Percentiles rank a stretch among this genome's conserved stretches.
Evolutionary conservation across 1,140 invertebrate species (phyloP).

Genomic region (Polypedilum pembai): DNA sequence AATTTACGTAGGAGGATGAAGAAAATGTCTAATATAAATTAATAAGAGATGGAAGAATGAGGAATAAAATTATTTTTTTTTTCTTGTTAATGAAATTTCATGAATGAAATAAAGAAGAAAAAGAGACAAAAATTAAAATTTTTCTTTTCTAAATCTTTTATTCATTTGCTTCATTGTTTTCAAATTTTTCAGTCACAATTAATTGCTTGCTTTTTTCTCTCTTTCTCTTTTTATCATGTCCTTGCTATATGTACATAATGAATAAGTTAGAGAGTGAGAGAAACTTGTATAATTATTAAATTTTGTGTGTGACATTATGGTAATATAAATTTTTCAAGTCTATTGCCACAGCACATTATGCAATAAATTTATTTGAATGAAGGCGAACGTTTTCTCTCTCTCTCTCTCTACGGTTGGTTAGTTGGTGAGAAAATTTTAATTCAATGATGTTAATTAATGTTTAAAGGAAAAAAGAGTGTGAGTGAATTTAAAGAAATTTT

Average conservation of each 20-base stretch:
- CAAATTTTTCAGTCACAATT: neutral
- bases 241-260: neutral
- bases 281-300: slow-evolving; percentile 1
- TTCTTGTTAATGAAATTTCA: slow-evolving; percentile 10
- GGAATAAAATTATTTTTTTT: neutral
- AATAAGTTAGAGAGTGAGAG: neutral
- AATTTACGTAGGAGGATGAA: neutral
- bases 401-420: too few relatives aligned
- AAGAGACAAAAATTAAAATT: neutral
- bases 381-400: neutral
- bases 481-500: too few relatives aligned
- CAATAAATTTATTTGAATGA: neutral
- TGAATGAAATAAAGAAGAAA: neutral
- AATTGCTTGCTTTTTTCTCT: neutral
- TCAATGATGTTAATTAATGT: slow-evolving; percentile 7
- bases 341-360: neutral
- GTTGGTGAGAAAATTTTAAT: neutral
- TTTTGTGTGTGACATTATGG: neutral
- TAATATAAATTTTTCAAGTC: slow-evolving; percentile 13
- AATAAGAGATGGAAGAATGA: neutral
- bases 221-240: neutral
- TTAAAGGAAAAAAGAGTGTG: neutral
- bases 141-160: neutral
- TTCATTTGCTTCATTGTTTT: neutral
- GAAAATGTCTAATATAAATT: slow-evolving; percentile 1